phyloP scores from a whole-genome alignment of 1,140 invertebrate genomes.

The Drosophila arizonae region DNA sequence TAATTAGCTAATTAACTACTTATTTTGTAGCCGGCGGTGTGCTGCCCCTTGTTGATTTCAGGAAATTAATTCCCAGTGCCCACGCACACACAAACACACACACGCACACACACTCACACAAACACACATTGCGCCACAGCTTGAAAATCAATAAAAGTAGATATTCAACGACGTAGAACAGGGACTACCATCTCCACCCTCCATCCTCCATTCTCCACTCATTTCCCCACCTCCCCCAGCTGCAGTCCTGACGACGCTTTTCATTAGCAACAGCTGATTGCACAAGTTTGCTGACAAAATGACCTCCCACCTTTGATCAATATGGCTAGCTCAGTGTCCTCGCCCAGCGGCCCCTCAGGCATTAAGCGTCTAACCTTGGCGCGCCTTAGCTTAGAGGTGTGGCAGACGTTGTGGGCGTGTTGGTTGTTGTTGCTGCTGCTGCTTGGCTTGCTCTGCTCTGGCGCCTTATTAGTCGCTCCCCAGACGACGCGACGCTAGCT shows the following conservation, averaged over 20 bases:
- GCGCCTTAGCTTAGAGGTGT: slow-evolving; percentile 38
- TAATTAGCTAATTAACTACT: slow-evolving; percentile 46
- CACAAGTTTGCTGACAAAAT: slow-evolving; percentile 61
- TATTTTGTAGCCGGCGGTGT: slow-evolving; percentile 3
- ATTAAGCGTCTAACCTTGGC: slow-evolving; percentile 66
- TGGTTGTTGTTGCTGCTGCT: slow-evolving; percentile 6
- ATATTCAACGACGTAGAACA: slow-evolving; percentile 39
- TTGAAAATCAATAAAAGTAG: slow-evolving; percentile 72
- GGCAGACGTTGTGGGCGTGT: slow-evolving; percentile 20
- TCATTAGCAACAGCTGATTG: slow-evolving; percentile 80
- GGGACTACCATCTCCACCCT: background rate
- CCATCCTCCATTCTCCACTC: background rate
- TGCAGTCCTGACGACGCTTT: slow-evolving; percentile 52
- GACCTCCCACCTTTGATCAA: slow-evolving; percentile 42
- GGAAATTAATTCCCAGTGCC: slow-evolving; percentile 11
- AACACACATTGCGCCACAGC: slow-evolving; percentile 13
- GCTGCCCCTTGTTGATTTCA: slow-evolving; percentile 16
- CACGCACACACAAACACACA: background rate
- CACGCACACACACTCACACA: slow-evolving; percentile 1
- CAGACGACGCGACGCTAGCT: slow-evolving; percentile 45
- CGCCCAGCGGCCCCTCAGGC: background rate
- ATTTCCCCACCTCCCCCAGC: slow-evolving; percentile 15
- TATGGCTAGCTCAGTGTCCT: slow-evolving; percentile 4
- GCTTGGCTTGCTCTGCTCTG: slow-evolving; percentile 34
- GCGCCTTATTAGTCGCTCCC: slow-evolving; percentile 64